Evolutionary conservation across 1,140 invertebrate species (phyloP).

Genomic region (Trichoplusia ni): DNA sequence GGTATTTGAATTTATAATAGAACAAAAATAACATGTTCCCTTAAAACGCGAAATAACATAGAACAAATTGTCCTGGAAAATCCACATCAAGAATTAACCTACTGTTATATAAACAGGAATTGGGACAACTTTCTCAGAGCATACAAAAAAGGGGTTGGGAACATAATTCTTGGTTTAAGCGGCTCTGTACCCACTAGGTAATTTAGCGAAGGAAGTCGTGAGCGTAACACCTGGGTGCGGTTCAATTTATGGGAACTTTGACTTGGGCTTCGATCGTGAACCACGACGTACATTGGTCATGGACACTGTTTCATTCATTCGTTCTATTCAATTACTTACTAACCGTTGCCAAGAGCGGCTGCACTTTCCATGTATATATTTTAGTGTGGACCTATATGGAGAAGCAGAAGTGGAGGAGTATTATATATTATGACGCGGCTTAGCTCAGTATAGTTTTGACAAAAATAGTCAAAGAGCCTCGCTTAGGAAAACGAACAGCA

Average conservation of each 20-base stretch:
- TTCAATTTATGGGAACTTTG: slow-evolving; percentile 53
- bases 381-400: no score
- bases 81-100: no score
- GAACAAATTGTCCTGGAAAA: no score
- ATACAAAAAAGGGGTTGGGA: slow-evolving; percentile 8
- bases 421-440: no score
- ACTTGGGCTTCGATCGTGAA: slow-evolving; percentile 45
- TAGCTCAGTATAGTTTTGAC: no score
- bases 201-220: slow-evolving; percentile 38
- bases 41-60: no score
- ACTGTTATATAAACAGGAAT: slow-evolving; percentile 10
- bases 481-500: no score
- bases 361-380: no score
- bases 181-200: slow-evolving; percentile 5
- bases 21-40: no score
- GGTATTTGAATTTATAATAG: no score
- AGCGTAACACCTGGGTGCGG: slow-evolving; percentile 47
- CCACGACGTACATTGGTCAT: slow-evolving; percentile 30
- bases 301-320: slow-evolving; percentile 18
- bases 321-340: slow-evolving; percentile 16
- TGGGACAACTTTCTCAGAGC: neutral
- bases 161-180: slow-evolving; percentile 24
- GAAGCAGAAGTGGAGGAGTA: no score
- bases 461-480: no score
- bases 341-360: slow-evolving; percentile 14